Base-by-base conservation (phyloP, 1,140 invertebrate genomes). In the Drosophila pectinifera region DNA sequence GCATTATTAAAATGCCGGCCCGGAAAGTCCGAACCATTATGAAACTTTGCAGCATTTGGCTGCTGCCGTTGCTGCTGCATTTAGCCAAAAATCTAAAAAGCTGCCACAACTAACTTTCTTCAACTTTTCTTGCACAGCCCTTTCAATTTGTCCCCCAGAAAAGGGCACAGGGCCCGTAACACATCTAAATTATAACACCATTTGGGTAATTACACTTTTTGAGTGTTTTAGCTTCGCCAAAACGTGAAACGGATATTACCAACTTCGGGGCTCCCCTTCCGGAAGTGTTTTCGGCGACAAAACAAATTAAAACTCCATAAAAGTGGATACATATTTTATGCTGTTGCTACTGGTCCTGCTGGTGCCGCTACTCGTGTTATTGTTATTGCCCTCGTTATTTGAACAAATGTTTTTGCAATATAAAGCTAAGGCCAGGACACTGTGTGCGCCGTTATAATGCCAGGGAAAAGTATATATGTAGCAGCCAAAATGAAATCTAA, bases 281-380 rank as follows among this genome's bases (percentile, higher is more conserved):
- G 65, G 51, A 88, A 75, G 79, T 81, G 65, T 78, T 85, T 79
- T 82, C 51, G 84, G 84, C 77, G 84, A 89, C 84, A 84, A 89
- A 89, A 89, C 84, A 89, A 89, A 89, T 89, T 89, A 89, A 89
- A 89, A 89, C 80, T 89, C 85, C 84, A 89, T 89, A 80, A 89
- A 89, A 80, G 76, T 78, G 80, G 51, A 89, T 89, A 78, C 68
- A 88, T 88, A 88, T 88, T 89, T 84, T 74, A 84, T 70, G 73
- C 59, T 73, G 75, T 73, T 80, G 76, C 48, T 79, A 36, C 54
- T 80, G 59, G 48, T 77, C 72, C 46, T 76, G 39, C 54, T 79
- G 58, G 48, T 75, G 58, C 16, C 48, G 22, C 18, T 55, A 20
- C 57, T 49, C 59, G 59, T 64, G 69, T 56, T 70, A 70, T 70